phyloP scores from a whole-genome alignment of 1,140 invertebrate genomes.

The Drosophila nasuta region DNA sequence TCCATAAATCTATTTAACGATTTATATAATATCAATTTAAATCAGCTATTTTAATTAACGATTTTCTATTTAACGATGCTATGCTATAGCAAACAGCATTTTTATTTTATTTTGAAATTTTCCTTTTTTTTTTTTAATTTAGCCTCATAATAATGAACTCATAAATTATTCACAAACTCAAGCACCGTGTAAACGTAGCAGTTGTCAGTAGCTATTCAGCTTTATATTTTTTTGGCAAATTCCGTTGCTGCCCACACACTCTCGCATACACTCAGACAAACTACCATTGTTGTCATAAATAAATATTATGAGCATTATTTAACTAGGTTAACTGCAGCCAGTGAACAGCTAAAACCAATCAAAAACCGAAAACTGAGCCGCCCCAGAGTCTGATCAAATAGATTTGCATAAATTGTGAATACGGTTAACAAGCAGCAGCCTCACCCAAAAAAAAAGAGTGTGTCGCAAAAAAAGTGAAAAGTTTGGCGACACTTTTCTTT shows the following conservation, averaged over 20 bases:
- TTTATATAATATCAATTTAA: no score
- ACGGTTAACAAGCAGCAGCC: slow-evolving; percentile 41
- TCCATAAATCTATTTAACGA: no score
- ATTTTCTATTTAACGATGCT: no score
- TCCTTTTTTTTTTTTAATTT: background rate
- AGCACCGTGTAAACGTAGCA: slow-evolving; percentile 23
- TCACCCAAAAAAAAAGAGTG: slow-evolving; percentile 36
- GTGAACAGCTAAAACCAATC: slow-evolving; percentile 45
- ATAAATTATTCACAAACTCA: background rate
- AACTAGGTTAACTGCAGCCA: slow-evolving; percentile 68
- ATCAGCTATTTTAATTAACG: no score
- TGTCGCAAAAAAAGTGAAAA: slow-evolving; percentile 62
- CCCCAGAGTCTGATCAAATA: slow-evolving; percentile 52
- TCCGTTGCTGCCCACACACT: slow-evolving; percentile 41
- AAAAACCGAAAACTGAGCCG: slow-evolving; percentile 23
- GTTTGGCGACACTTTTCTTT: slow-evolving; percentile 40
- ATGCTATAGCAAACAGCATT: background rate
- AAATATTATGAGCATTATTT: slow-evolving; percentile 48
- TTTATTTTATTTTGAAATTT: background rate
- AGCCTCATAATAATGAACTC: background rate
- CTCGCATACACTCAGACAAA: slow-evolving; percentile 7
- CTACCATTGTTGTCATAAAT: slow-evolving; percentile 46
- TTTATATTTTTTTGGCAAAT: slow-evolving; percentile 55
- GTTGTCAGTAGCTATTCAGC: slow-evolving; percentile 25
- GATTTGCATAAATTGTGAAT: slow-evolving; percentile 70